Base-by-base conservation (phyloP, 2,888 invertebrate species). In the Trypoxylon attenuatum region DNA sequence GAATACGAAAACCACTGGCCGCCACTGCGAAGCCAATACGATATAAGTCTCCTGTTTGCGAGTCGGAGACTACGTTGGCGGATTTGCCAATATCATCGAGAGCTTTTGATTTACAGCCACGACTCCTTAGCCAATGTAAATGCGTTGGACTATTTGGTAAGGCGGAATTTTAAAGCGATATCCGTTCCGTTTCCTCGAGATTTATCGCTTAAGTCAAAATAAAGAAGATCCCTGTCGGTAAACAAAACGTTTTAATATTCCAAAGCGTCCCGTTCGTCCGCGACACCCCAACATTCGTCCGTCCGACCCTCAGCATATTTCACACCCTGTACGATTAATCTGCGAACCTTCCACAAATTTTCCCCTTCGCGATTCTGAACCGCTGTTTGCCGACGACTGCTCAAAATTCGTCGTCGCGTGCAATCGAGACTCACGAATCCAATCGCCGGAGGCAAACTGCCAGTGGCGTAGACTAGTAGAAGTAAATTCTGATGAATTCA, bases 181-280 rank as follows among this genome's bases (percentile, higher is more conserved):
- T 33, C 13, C 33, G 1, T 6, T 8, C 10, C 10, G 13, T 33
- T 33, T 13, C 33, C 4, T 13, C 33, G 33, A 33, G 33, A 33
- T 33, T 33, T 33, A 33, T 33, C 33, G 33, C n/a, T 10, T 13
- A 4, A 4, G n/a, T 33, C 10, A 3, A 5, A 33, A 13, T 10
- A 10, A 10, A 6, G 33, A 10, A 10, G 33, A 4, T 10, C 13
- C 2, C 13, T 1, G n/a, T 33, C 2, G 33, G 33, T 33, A 33
- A 33, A 33, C 33, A 33, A 33, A 33, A 33, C 13, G 13, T 33
- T 8, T 18, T 18, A 50, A 45, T 29, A 60, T 55, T 19, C 22
- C 55, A 55, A 65, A 50, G 51, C 41, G 55, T n/a, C n/a, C n/a
- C n/a, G n/a, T 47, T 61, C 61, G 25, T 43, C 19, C 13, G 27